These are phyloP conservation scores for Hippocampus comes DNA, from an alignment of 2,113 vertebrate genomes.

Conservation along the genomic window DNA sequence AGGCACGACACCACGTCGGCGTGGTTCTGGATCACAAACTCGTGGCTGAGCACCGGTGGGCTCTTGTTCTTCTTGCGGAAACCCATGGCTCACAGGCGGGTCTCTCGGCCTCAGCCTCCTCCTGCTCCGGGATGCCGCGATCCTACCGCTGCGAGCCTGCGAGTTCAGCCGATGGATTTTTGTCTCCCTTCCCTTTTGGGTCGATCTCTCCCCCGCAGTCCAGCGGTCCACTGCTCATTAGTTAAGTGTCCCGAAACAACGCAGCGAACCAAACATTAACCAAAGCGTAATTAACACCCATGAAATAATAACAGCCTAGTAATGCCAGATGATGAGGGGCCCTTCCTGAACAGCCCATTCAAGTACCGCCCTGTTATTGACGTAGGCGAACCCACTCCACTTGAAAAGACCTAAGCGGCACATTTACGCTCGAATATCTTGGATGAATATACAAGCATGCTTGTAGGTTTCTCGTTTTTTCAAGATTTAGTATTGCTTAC, in stretches of 20 bases:
- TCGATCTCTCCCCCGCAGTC: slow-evolving; percentile 4
- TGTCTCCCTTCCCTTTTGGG: neutral
- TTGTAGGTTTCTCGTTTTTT: neutral
- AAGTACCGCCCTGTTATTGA: slow-evolving; percentile 65
- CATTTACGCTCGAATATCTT: neutral
- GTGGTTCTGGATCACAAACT: slow-evolving; percentile 80
- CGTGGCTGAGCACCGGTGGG: slow-evolving; percentile 74
- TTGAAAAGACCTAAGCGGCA: slow-evolving; percentile 4
- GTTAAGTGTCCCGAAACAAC: slow-evolving; percentile 37
- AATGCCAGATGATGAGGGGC: slow-evolving; percentile 45
- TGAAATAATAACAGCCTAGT: neutral
- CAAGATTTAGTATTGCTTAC: neutral
- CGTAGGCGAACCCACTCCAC: slow-evolving; percentile 30
- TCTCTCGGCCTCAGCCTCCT: slow-evolving; percentile 7
- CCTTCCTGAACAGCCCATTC: slow-evolving; percentile 65
- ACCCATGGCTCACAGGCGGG: slow-evolving; percentile 61
- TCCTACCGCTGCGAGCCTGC: slow-evolving; percentile 1
- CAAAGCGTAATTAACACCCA: slow-evolving; percentile 45
- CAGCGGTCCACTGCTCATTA: slow-evolving; percentile 25
- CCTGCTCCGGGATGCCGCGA: slow-evolving; percentile 9
- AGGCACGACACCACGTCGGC: slow-evolving; percentile 70
- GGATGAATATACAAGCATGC: neutral
- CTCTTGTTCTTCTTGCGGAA: slow-evolving; percentile 78
- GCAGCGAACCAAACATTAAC: slow-evolving; percentile 36
- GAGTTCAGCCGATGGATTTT: slow-evolving; percentile 20